Conservation (phyloP, 1,140 invertebrate species). For the Babylonia areolata region DNA sequence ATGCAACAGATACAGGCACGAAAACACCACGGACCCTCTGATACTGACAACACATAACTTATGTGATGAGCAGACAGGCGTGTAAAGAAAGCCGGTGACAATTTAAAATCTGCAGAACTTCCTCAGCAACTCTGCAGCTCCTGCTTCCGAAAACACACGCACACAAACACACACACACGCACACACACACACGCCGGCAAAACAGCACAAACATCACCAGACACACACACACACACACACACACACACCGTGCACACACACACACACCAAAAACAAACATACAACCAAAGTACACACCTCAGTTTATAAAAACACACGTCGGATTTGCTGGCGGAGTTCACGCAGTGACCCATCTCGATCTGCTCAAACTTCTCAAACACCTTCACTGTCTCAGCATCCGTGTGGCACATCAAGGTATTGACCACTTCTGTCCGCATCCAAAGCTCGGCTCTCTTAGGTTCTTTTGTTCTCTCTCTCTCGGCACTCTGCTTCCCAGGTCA, state of each 20-base stretch:
- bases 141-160: background rate
- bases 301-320: conserved; percentile 34
- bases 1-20: too few relatives aligned
- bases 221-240: background rate
- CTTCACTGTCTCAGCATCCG: conserved; percentile 33
- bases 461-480: background rate
- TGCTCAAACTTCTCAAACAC: conserved; percentile 29
- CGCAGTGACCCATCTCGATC: conserved; percentile 35
- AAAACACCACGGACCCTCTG: too few relatives aligned
- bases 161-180: background rate
- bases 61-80: too few relatives aligned
- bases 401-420: conserved; percentile 29
- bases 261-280: background rate
- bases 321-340: conserved; percentile 12
- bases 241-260: background rate
- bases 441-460: too few relatives aligned
- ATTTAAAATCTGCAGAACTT: too few relatives aligned
- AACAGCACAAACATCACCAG: background rate
- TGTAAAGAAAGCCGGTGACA: too few relatives aligned
- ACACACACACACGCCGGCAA: background rate
- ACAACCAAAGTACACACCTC: background rate
- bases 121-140: too few relatives aligned
- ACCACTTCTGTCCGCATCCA: background rate
- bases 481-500: background rate
- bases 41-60: too few relatives aligned